Conservation (phyloP, 2,888 invertebrate species). For the Drosophila demipolita region DNA sequence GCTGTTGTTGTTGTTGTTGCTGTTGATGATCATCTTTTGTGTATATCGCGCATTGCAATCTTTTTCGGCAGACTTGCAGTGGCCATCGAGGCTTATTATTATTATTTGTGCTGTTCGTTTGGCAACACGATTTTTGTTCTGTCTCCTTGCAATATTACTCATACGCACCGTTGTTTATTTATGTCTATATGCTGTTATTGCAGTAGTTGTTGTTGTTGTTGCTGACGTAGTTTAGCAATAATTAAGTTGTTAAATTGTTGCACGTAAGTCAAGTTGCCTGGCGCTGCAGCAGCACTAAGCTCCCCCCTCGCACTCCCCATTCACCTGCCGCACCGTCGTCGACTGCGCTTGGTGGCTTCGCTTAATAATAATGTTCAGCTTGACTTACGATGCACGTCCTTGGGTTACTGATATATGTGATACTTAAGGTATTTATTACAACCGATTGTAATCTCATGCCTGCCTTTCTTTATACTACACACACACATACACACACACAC, state of each 20-base stretch:
- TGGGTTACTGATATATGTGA: conserved; percentile 82
- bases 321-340: conserved; percentile 24
- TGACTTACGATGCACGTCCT: conserved; percentile 81
- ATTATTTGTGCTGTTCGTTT: conserved; percentile 38
- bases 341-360: conserved; percentile 53
- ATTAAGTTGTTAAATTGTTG: conserved; percentile 84
- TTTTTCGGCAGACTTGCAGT: conserved; percentile 62
- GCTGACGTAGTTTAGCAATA: conserved; percentile 82
- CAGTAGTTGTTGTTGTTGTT: conserved; percentile 43
- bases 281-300: not conserved
- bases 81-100: conserved; percentile 56
- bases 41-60: conserved; percentile 73
- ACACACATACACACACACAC: not conserved
- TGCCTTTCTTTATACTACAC: conserved; percentile 66
- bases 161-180: conserved; percentile 78
- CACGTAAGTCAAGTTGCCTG: conserved; percentile 78
- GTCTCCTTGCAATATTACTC: conserved; percentile 64
- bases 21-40: conserved; percentile 70
- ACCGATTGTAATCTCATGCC: conserved; percentile 81
- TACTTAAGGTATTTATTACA: conserved; percentile 84
- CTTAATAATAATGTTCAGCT: conserved; percentile 79
- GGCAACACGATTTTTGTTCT: conserved; percentile 54
- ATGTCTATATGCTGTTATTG: conserved; percentile 43
- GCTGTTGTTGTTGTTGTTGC: conserved; percentile 12
- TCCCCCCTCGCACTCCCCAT: conserved; percentile 1